Evolutionary conservation across 2,888 invertebrate species (phyloP).

Genomic region (Serripes groenlandicus): DNA sequence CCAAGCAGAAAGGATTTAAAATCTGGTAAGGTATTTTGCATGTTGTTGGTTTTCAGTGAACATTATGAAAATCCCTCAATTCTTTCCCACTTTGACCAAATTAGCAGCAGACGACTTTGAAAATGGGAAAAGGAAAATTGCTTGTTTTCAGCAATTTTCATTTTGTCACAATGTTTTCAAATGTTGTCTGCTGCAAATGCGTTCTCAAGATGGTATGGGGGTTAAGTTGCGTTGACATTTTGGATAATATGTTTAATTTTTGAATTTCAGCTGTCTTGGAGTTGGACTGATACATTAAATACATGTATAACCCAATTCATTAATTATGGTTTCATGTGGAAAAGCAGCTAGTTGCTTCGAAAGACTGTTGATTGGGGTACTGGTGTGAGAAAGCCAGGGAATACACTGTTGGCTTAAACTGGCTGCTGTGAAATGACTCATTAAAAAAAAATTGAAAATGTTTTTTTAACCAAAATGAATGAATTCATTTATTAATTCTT

Average conservation of each 20-base stretch:
- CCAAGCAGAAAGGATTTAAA: conserved; percentile 20
- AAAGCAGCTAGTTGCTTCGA: too few species aligned
- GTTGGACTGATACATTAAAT: too few species aligned
- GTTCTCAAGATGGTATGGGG: too few species aligned
- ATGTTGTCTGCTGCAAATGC: not conserved
- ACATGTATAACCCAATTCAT: too few species aligned
- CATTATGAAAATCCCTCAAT: not conserved
- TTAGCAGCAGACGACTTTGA: not conserved
- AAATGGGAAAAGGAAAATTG: not conserved
- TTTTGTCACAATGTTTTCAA: not conserved
- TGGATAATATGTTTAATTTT: not conserved
- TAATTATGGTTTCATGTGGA: too few species aligned
- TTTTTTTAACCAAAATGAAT: too few species aligned
- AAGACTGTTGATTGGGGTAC: too few species aligned
- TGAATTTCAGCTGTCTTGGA: not conserved
- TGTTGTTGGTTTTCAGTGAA: conserved; percentile 9
- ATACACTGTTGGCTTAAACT: too few species aligned
- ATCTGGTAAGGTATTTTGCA: conserved; percentile 64
- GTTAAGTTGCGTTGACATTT: not conserved
- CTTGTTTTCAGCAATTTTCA: not conserved
- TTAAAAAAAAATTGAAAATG: too few species aligned
- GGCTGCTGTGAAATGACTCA: too few species aligned
- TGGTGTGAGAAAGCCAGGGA: too few species aligned
- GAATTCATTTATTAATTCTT: too few species aligned
- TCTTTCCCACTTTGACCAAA: not conserved